Evolutionary conservation across 2,888 invertebrate genomes (phyloP).

Genomic region (Tiphia femorata): DNA sequence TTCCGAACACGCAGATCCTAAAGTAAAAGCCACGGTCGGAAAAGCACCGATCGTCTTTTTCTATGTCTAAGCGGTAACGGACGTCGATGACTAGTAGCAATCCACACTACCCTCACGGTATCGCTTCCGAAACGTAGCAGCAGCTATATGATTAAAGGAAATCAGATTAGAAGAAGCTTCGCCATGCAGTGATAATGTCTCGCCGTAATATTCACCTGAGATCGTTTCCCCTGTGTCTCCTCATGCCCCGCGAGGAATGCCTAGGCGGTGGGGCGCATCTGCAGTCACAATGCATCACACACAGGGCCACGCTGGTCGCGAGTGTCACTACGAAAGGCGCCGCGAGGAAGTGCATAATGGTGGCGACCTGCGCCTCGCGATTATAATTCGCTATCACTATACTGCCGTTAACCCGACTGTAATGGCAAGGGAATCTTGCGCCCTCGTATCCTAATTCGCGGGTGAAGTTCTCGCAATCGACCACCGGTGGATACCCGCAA

Average conservation of each 20-base stretch:
- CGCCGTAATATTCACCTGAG: constrained; percentile 70
- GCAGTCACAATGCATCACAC: constrained; percentile 90
- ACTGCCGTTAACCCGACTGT: constrained; percentile 83
- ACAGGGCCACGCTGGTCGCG: constrained; percentile 86
- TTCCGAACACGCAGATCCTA: too few species aligned
- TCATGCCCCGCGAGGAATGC: constrained; percentile 72
- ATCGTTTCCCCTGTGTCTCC: constrained; percentile 72
- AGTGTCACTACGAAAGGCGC: constrained; percentile 87
- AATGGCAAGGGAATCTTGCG: constrained; percentile 76
- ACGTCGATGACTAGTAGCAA: too few species aligned
- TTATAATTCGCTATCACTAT: constrained; percentile 89
- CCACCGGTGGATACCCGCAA: constrained; percentile 84
- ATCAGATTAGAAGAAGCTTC: too few species aligned
- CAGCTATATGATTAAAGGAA: too few species aligned
- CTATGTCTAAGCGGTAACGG: too few species aligned
- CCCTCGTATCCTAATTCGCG: constrained; percentile 79
- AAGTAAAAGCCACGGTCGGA: too few species aligned
- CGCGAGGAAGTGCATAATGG: constrained; percentile 86
- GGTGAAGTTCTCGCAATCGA: constrained; percentile 83
- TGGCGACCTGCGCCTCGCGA: constrained; percentile 84
- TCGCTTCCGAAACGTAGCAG: too few species aligned
- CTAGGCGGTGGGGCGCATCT: constrained; percentile 77
- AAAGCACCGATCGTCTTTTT: too few species aligned
- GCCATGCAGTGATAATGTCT: too few species aligned
- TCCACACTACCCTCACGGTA: too few species aligned